These are phyloP conservation scores for Argentina silus DNA, from an alignment of 2,797 vertebrate species.

Conservation along the genomic window DNA sequence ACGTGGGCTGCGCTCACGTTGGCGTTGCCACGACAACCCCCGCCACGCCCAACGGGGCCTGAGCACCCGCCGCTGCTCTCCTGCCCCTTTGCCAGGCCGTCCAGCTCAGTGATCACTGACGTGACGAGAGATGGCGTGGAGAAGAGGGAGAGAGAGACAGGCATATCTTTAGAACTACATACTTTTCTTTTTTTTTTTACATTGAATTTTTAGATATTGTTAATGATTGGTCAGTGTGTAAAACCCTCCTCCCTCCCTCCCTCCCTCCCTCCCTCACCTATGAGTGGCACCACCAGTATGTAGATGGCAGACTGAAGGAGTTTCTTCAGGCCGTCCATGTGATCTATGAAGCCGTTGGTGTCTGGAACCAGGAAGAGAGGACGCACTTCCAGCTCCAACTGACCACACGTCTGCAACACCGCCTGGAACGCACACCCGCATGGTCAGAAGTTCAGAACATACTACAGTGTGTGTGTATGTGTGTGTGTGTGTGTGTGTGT, in stretches of 20 bases:
- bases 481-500: not conserved
- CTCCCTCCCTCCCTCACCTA: conserved; percentile 82
- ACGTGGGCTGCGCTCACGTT: conserved; percentile 81
- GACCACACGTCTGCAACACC: conserved; percentile 91
- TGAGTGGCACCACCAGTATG: conserved; percentile 95
- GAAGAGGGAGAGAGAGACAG: conserved; percentile 41
- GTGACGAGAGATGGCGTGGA: conserved; percentile 15
- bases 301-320: conserved; percentile 89
- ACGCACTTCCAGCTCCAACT: conserved; percentile 93
- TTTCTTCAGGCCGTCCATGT: conserved; percentile 84
- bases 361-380: conserved; percentile 95
- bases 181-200: no score
- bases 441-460: no score
- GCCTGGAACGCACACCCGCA: conserved; percentile 74
- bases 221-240: no score
- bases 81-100: conserved; percentile 95
- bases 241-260: no score
- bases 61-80: conserved; percentile 71
- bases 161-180: not conserved
- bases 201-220: no score
- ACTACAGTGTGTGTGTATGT: not conserved
- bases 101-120: conserved; percentile 96
- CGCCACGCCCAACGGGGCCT: conserved; percentile 48
- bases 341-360: conserved; percentile 98
- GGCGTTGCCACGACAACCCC: conserved; percentile 55